Evolutionary conservation across 2,797 vertebrate species (phyloP).

Genomic region (Zalophus californianus): DNA sequence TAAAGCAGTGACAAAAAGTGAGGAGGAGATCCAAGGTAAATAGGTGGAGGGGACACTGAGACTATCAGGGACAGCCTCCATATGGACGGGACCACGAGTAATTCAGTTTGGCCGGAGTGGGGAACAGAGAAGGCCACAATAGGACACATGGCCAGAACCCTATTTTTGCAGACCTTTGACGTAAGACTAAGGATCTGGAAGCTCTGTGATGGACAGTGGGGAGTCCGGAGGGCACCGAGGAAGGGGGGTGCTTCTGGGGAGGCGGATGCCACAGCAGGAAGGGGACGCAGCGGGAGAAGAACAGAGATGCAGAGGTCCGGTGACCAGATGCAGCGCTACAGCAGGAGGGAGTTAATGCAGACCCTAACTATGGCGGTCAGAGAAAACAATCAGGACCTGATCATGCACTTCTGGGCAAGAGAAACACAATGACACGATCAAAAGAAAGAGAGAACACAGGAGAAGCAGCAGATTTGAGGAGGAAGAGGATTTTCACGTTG

Average conservation of each 20-base stretch:
- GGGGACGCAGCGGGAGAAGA: not conserved
- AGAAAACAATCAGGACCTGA: not conserved
- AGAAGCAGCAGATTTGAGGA: not conserved
- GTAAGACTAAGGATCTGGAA: not conserved
- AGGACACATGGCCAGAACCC: not conserved
- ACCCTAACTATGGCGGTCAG: too few species aligned
- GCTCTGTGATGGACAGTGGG: too few species aligned
- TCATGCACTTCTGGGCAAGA: not conserved
- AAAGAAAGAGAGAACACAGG: not conserved
- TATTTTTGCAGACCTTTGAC: not conserved
- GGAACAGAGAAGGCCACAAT: not conserved
- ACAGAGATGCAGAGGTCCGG: not conserved
- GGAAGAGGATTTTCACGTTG: not conserved
- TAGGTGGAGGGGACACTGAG: fast-evolving
- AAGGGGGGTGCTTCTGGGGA: not conserved
- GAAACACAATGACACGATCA: not conserved
- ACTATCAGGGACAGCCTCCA: too few species aligned
- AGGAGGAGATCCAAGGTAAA: not conserved
- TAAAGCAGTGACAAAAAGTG: not conserved
- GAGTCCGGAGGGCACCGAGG: not conserved
- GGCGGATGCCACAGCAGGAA: not conserved
- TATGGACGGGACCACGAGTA: too few species aligned
- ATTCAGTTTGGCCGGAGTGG: not conserved
- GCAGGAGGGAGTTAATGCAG: not conserved
- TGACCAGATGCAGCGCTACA: not conserved